These are phyloP conservation scores for Porites lutea DNA, from an alignment of 64 coral and sea anemone species.

Conservation along the genomic window DNA sequence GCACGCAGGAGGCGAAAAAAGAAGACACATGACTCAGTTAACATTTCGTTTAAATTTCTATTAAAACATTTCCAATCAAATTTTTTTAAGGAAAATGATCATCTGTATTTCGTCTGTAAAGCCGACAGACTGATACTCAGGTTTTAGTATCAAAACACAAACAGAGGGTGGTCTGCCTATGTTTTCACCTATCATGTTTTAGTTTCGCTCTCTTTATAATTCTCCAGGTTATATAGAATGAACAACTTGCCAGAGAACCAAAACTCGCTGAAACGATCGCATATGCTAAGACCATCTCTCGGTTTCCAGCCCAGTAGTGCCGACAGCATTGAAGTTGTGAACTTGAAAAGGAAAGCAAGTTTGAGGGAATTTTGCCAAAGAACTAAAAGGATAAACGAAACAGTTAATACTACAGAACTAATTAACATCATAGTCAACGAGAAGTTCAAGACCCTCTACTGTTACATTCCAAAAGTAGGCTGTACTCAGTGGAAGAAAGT, in stretches of 20 bases:
- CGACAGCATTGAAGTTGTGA: neutral
- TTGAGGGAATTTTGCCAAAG: slow-evolving; percentile 3
- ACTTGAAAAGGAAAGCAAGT: neutral
- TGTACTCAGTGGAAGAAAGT: slow-evolving; percentile 16
- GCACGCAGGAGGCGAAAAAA: too few relatives aligned
- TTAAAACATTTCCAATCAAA: too few relatives aligned
- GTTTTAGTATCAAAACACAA: too few relatives aligned
- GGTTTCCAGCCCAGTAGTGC: neutral
- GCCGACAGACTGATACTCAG: too few relatives aligned
- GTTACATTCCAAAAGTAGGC: slow-evolving; percentile 7
- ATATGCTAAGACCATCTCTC: neutral
- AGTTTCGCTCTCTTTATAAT: neutral
- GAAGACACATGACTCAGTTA: too few relatives aligned
- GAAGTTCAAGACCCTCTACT: slow-evolving; percentile 15
- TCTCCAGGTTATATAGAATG: neutral
- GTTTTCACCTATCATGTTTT: too few relatives aligned
- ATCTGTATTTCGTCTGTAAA: too few relatives aligned
- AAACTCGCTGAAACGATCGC: neutral
- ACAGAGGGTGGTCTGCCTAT: too few relatives aligned
- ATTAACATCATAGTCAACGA: slow-evolving; percentile 2
- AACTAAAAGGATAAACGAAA: neutral
- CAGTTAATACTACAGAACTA: neutral
- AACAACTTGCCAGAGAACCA: neutral
- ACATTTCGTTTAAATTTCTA: too few relatives aligned
- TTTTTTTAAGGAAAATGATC: too few relatives aligned